Evolutionary conservation across 2,888 invertebrate species (phyloP), one percentile per base, ranked within the genome.

Genomic region (Neelides folsomi): DNA sequence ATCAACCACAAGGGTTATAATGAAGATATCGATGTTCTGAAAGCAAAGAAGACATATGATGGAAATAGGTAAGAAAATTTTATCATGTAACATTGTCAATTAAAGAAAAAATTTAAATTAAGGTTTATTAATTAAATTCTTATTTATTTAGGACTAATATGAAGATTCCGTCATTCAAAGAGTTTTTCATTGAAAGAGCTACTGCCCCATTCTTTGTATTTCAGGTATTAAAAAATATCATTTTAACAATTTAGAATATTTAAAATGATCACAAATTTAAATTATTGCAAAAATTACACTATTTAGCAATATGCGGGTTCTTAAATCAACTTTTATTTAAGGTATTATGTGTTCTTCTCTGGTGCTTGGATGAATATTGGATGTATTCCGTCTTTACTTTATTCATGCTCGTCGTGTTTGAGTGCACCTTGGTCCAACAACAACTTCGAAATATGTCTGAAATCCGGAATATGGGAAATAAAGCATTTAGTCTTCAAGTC

Each of bases 181-280:
- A 97, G 71, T 75, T 99, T 15, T 98, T 99, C 69, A 86, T 84
- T 66, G 98, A 99, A 73, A 77, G 98, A 65, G 98, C 98, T 1
- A 95, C 97, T 0, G 97, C 98, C 0, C 98, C 98, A 1, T 99
- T 99, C 73, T 99, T 99, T 72, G 95, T 99, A 5, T 99, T 99
- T 72, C 98, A 99, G 83, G 64, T 61, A 52, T 34, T 12, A 16
- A 13, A n/a, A n/a, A n/a, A n/a, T n/a, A n/a, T n/a, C n/a, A n/a
- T n/a, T n/a, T n/a, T n/a, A n/a, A n/a, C n/a, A n/a, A n/a, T n/a
- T n/a, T n/a, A n/a, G n/a, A n/a, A n/a, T n/a, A n/a, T n/a, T n/a
- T n/a, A n/a, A n/a, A n/a, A n/a, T n/a, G n/a, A n/a, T n/a, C n/a
- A n/a, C n/a, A n/a, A n/a, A n/a, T n/a, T n/a, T n/a, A n/a, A n/a